Evolutionary conservation across 2,888 invertebrate species (phyloP), one percentile per base, ranked within the genome.

Genomic region (Bombylius major): DNA sequence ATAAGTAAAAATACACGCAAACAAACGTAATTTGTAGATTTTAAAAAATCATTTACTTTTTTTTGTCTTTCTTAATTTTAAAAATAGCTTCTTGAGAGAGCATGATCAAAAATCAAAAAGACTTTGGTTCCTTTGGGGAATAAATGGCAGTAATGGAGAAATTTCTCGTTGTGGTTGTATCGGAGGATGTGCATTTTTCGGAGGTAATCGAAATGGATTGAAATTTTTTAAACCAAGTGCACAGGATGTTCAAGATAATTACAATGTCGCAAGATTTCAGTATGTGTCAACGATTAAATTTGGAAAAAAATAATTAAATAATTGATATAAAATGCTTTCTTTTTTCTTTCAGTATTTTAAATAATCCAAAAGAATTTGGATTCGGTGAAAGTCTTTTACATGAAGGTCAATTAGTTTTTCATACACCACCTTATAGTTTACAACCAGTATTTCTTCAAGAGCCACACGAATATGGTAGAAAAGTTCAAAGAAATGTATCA

Each of bases 111-210:
- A 85, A 63, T 84, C 84, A 0, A 90, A 89, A 68, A 81, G 95
- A 56, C 76, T 99, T 44, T 95, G 94, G 92, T 98, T 99, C 69
- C 74, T 99, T 34, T 98, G 97, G 97, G 84, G 89, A 0, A 42
- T 55, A 36, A 54, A 48, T 42, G 65, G 65, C 23, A 64, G 62
- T 47, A 84, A 86, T 63, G 67, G 69, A 31, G 79, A 81, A 4
- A 83, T 83, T 62, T 76, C 82, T 0, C 89, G 87, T 63, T 99
- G 98, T 70, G 98, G 97, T 0, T 99, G 98, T 70, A 87, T 89
- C 39, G 98, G 98, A 4, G 96, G 96, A 0, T 96, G 95, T 68
- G 79, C 80, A 12, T 99, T 99, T 76, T 98, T 98, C 69, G 98
- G 96, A 4, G 84, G 82, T 55, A 96, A 96, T 72, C 82, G 83